A percentile compares a stretch with the other conserved stretches of the same genome.
These are phyloP conservation scores for Ormyrus pomaceus DNA, from an alignment of 2,888 invertebrate genomes.

Conservation along the genomic window DNA sequence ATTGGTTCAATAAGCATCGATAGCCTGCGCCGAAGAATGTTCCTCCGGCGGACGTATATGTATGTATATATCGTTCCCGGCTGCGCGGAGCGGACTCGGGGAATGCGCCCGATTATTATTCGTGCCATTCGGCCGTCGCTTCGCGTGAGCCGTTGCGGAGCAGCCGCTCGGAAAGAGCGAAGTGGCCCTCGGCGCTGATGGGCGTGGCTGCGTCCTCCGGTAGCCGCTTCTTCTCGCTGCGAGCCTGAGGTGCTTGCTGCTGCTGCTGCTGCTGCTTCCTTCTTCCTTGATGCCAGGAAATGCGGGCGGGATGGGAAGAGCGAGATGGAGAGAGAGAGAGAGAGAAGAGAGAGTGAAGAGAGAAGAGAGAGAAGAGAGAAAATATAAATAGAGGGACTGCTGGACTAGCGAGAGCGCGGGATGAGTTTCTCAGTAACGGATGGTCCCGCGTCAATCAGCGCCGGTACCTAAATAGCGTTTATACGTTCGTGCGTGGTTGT, in stretches of 20 bases:
- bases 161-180: slow-evolving; percentile 12
- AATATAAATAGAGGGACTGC: slow-evolving; percentile 60
- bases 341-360: slow-evolving; percentile 48
- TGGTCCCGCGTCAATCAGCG: slow-evolving; percentile 54
- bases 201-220: slow-evolving; percentile 30
- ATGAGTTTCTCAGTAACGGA: slow-evolving; percentile 37
- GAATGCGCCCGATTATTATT: slow-evolving; percentile 40
- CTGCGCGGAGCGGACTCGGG: not conserved
- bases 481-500: not conserved
- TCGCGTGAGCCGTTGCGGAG: not conserved
- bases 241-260: not conserved
- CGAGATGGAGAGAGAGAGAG: not conserved
- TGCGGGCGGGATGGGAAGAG: not conserved
- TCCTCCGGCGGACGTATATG: too few relatives aligned
- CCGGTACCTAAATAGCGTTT: slow-evolving; percentile 53
- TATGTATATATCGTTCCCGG: too few relatives aligned
- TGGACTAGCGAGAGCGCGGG: slow-evolving; percentile 65
- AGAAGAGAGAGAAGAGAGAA: slow-evolving; percentile 56
- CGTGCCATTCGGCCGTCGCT: slow-evolving; percentile 41
- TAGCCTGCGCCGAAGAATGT: not conserved
- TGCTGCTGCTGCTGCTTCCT: slow-evolving; percentile 12
- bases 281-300: slow-evolving; percentile 43
- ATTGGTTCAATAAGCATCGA: not conserved
- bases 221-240: slow-evolving; percentile 20
- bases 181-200: slow-evolving; percentile 50